A percentile compares a stretch with the other conserved stretches of the same genome.
phyloP scores from a whole-genome alignment of 2,888 invertebrate genomes.

The Phoenoteleia sp. region DNA sequence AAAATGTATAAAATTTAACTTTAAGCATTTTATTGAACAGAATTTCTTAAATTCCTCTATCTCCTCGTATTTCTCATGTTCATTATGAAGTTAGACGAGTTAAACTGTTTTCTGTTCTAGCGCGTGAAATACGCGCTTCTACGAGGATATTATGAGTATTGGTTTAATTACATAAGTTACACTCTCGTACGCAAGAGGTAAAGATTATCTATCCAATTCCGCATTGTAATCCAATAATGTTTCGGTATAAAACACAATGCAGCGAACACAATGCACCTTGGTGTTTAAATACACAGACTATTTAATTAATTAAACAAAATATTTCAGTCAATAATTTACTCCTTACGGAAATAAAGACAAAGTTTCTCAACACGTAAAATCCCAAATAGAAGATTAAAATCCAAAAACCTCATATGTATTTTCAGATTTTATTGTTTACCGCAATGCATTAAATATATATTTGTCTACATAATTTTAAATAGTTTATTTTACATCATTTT shows the following conservation, averaged over 20 bases:
- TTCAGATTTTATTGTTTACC: no score
- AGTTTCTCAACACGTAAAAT: no score
- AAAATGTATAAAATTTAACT: no score
- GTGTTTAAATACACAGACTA: slow-evolving; percentile 41
- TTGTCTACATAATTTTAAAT: background rate
- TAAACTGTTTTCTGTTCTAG: slow-evolving; percentile 56
- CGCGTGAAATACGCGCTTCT: slow-evolving; percentile 64
- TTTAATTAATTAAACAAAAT: slow-evolving; percentile 40
- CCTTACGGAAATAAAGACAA: background rate
- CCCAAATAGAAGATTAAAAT: no score
- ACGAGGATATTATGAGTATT: slow-evolving; percentile 68
- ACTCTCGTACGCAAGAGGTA: slow-evolving; percentile 70
- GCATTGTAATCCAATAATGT: slow-evolving; percentile 76
- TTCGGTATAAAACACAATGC: slow-evolving; percentile 66
- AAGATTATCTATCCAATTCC: slow-evolving; percentile 77
- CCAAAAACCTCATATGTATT: no score
- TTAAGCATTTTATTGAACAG: slow-evolving; percentile 5
- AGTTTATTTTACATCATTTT: background rate
- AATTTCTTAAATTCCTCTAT: slow-evolving; percentile 31
- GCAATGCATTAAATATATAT: no score
- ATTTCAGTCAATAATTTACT: slow-evolving; percentile 13
- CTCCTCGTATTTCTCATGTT: slow-evolving; percentile 54
- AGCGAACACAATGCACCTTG: slow-evolving; percentile 44
- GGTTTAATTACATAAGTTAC: slow-evolving; percentile 72
- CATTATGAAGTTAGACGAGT: slow-evolving; percentile 65